A percentile compares a stretch with the other conserved stretches of the same genome.
Evolutionary conservation across 2,113 vertebrate species (phyloP).

Genomic region (Podiceps cristatus): DNA sequence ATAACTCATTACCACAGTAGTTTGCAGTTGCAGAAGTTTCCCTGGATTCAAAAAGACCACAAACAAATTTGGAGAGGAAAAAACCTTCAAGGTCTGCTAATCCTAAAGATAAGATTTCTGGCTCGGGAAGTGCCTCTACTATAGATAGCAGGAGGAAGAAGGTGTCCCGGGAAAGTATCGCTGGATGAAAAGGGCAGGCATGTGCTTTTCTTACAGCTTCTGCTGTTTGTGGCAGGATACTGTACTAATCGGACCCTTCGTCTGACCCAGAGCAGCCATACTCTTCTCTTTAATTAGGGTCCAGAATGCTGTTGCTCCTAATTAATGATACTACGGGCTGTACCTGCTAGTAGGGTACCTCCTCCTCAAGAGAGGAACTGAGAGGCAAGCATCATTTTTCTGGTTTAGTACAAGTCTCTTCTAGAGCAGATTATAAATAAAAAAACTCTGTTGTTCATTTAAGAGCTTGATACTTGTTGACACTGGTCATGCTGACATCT

Average conservation of each 20-base stretch:
- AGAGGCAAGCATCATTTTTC: background rate
- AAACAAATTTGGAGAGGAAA: background rate
- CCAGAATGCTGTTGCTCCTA: background rate
- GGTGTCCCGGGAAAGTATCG: background rate
- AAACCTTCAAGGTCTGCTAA: constrained; percentile 41
- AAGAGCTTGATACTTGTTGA: background rate
- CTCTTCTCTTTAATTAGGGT: background rate
- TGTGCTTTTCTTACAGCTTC: background rate
- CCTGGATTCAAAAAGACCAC: background rate
- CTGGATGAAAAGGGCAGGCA: constrained; percentile 3
- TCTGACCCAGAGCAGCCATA: background rate
- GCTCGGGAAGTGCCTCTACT: constrained; percentile 22
- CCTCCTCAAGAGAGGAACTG: background rate
- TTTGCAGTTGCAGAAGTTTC: background rate
- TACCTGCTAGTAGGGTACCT: background rate
- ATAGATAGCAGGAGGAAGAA: constrained; percentile 31
- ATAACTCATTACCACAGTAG: background rate
- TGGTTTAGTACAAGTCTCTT: background rate
- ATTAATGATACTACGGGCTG: background rate
- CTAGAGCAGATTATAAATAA: background rate
- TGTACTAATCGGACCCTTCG: background rate
- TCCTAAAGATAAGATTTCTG: constrained; percentile 42
- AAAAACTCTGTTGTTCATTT: background rate
- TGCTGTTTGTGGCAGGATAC: background rate
- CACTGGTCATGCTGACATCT: background rate